These are phyloP conservation scores for Scaptomyza cyrtandrae DNA, from an alignment of 2,888 invertebrate genomes.

Conservation along the genomic window DNA sequence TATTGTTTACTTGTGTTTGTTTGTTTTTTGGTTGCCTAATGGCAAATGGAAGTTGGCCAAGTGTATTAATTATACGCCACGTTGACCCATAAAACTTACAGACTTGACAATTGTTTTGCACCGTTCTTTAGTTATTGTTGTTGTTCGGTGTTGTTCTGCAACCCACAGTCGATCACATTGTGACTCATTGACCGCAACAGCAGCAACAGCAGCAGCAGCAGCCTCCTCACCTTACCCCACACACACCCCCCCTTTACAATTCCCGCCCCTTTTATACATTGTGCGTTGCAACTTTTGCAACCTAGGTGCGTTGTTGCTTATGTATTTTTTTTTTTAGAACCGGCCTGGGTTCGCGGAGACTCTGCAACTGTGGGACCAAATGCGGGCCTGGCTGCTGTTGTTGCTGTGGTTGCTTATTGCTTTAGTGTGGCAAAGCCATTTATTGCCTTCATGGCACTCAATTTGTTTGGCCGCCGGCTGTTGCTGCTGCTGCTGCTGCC, in stretches of 20 bases:
- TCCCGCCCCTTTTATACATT: slow-evolving; percentile 54
- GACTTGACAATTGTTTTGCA: slow-evolving; percentile 66
- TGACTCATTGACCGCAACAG: slow-evolving; percentile 69
- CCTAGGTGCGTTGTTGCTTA: slow-evolving; percentile 62
- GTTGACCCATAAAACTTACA: slow-evolving; percentile 72
- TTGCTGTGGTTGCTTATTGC: slow-evolving; percentile 47
- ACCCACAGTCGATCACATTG: slow-evolving; percentile 59
- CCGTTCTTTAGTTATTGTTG: slow-evolving; percentile 27
- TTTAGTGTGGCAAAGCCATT: slow-evolving; percentile 64
- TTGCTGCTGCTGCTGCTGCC: slow-evolving; percentile 65
- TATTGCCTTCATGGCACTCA: slow-evolving; percentile 79
- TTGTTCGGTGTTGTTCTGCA: slow-evolving; percentile 24
- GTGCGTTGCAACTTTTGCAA: slow-evolving; percentile 66
- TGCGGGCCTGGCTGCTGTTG: slow-evolving; percentile 47
- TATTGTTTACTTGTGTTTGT: slow-evolving; percentile 8
- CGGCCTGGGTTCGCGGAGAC: slow-evolving; percentile 45
- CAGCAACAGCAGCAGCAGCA: slow-evolving; percentile 25
- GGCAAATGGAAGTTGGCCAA: slow-evolving; percentile 77
- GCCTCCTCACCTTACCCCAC: slow-evolving; percentile 12
- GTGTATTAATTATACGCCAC: slow-evolving; percentile 76
- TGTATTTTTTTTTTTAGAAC: slow-evolving; percentile 52
- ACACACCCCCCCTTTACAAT: slow-evolving; percentile 4
- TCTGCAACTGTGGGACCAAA: slow-evolving; percentile 29
- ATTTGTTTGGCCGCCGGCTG: slow-evolving; percentile 77
- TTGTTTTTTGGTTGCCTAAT: slow-evolving; percentile 58